Evolutionary conservation across 2,888 invertebrate genomes (phyloP), one percentile per base, ranked within the genome.

Genomic region (Leptinotarsa tumamoca): DNA sequence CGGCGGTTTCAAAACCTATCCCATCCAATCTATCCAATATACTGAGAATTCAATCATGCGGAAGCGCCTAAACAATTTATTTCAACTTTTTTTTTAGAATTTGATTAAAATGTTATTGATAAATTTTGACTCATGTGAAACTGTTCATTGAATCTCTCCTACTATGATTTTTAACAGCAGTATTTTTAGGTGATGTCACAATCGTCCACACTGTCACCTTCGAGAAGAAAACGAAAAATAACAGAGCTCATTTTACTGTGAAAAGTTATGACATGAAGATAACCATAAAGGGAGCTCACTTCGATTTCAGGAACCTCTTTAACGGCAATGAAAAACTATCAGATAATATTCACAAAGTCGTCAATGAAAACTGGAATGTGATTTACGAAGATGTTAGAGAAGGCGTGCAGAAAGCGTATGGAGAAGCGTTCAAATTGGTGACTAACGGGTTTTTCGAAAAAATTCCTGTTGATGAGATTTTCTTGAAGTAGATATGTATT

Each of bases 301-400:
- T 76, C 52, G 56, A 77, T 43, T 82, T 82, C 51, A 79, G 81
- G 18, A 82, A 83, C 72, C 72, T 84, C 4, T 84, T 84, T 56
- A 71, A 81, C 69, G 84, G 84, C n/a, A 78, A 84, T 66, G 78
- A 81, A 68, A 58, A 72, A 61, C 69, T 83, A 14, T 78, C 78
- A 5, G 81, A 81, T 17, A 79, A 79, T 49, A 80, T 84, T 51
- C 77, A 80, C 27, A 78, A 68, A 23, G 73, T 82, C 0, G 61
- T 82, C 2, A 84, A 84, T 68, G 82, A 84, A 0, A 83, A 83
- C 72, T 83, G 83, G 83, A 52, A 71, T 13, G 75, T 73, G 4
- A 68, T 84, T 14, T 84, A 74, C 33, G 70, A 73, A 23, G 82
- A 84, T 68, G 76, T 83, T 4, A 77, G 70, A 61, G 58, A 72